Evolutionary conservation across 2,797 vertebrate species (phyloP).

Genomic region (Poeciliopsis turneri): DNA sequence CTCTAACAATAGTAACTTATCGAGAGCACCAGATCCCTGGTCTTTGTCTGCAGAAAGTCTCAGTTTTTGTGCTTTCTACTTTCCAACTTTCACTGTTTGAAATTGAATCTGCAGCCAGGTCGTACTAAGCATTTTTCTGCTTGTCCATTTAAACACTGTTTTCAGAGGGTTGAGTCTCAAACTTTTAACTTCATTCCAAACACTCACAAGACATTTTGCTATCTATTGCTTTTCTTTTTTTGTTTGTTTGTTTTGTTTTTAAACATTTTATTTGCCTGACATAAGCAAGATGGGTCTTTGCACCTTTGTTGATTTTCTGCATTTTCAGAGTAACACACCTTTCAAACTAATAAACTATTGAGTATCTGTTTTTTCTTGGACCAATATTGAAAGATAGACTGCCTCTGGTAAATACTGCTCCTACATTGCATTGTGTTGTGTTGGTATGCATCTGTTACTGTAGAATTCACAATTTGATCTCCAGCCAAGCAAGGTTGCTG

Average conservation of each 20-base stretch:
- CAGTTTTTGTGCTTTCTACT: conserved; percentile 16
- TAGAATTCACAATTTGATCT: not conserved
- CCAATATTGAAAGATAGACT: not conserved
- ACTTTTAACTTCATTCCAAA: not conserved
- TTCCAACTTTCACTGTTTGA: conserved; percentile 9
- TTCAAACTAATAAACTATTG: not conserved
- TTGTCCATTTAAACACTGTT: not conserved
- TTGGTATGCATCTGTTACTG: not conserved
- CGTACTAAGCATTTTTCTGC: not conserved
- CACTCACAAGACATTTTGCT: not conserved
- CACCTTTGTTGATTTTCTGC: not conserved
- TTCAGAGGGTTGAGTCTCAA: not conserved
- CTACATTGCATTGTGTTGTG: not conserved
- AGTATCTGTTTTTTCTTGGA: not conserved
- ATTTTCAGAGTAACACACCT: not conserved
- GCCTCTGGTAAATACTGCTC: not conserved
- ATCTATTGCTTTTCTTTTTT: too few relatives aligned
- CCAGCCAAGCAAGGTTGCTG: not conserved
- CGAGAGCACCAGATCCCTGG: conserved; percentile 26
- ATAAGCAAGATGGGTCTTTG: not conserved
- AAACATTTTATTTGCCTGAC: not conserved
- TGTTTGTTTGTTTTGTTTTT: not conserved
- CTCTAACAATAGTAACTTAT: conserved; percentile 63
- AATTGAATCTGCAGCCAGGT: conserved; percentile 10
- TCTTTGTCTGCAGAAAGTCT: conserved; percentile 38